Evolutionary conservation across 2,888 invertebrate genomes (phyloP), one percentile per base, ranked within the genome.

Genomic region (Pseudococcus jackbeardsleyi): DNA sequence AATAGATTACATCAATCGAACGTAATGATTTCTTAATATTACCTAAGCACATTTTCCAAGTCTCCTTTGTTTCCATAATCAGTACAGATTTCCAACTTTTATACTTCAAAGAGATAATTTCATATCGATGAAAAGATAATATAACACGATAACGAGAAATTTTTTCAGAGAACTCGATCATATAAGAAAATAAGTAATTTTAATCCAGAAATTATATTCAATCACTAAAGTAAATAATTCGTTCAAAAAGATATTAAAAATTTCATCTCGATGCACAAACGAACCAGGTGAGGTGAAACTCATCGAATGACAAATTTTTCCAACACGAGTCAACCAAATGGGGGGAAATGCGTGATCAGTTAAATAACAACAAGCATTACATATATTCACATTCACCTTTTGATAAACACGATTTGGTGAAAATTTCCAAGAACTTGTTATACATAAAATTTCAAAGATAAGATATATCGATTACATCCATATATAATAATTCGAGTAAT

Each of bases 401-500:
- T 19, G 79, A 82, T 82, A 82, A 82, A 82, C 19, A 82, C 42
- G 46, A 19, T 6, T 79, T 64, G 8, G 8, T 19, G 11, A 82
- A 46, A 11, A 82, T 82, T 82, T 82, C 79, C 79, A 82, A 42
- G 79, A 82, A 82, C 46, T 82, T 82, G 46, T 82, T 46, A 82
- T 12, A 82, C 79, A 15, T 82, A 82, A 82, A 82, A 46, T 82
- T 42, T 46, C n/a, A n/a, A 46, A 42, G 79, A 82, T 82, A 82
- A 82, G 79, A 82, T 82, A 46, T 82, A 22, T 12, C 33, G 79
- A 42, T 46, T 42, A 82, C 7, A 46, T 26, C 19, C 19, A 19
- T 46, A 79, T 68, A 68, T 26, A 68, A 68, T 26, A 68, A 68
- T 68, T 68, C 68, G 19, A 26, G 19, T 19, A 82, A 82, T 46